Percentiles rank a stretch among this genome's conserved stretches.
These are phyloP conservation scores for Teleogryllus occipitalis DNA, from an alignment of 1,140 invertebrate species.

Conservation along the genomic window DNA sequence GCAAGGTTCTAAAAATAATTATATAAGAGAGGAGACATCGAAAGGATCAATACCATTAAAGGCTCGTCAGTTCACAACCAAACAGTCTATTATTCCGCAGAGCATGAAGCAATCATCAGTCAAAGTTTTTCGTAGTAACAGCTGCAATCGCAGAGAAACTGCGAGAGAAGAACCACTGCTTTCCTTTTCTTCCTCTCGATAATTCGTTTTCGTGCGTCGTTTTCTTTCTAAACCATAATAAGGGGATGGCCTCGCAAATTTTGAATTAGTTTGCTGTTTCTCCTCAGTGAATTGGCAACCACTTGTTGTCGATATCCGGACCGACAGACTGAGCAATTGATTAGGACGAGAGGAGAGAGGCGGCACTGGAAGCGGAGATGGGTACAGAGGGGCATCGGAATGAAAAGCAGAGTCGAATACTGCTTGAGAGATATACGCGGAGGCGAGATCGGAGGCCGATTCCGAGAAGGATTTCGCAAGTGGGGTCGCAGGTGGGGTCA, in stretches of 20 bases:
- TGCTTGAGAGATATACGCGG: too few species aligned
- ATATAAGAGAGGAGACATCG: not conserved
- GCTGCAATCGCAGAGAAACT: not conserved
- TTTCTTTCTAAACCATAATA: not conserved
- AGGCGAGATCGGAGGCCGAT: too few species aligned
- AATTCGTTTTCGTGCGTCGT: not conserved
- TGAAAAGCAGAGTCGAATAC: too few species aligned
- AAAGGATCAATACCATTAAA: not conserved
- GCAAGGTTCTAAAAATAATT: not conserved
- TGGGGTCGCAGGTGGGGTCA: too few species aligned
- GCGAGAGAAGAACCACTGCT: not conserved
- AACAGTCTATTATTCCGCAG: not conserved
- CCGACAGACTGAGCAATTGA: not conserved
- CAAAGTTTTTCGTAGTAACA: not conserved
- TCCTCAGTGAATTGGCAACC: not conserved
- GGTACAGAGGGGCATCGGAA: too few species aligned
- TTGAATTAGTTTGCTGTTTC: not conserved
- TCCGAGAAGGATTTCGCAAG: too few species aligned
- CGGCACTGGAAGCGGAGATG: not conserved
- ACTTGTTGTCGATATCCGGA: not conserved
- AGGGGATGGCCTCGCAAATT: not conserved
- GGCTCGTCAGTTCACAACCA: not conserved
- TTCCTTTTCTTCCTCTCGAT: not conserved
- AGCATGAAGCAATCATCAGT: not conserved
- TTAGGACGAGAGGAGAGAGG: not conserved